Evolutionary conservation across 2,888 invertebrate genomes (phyloP).

Genomic region (Rhopalosiphum nymphaeae): DNA sequence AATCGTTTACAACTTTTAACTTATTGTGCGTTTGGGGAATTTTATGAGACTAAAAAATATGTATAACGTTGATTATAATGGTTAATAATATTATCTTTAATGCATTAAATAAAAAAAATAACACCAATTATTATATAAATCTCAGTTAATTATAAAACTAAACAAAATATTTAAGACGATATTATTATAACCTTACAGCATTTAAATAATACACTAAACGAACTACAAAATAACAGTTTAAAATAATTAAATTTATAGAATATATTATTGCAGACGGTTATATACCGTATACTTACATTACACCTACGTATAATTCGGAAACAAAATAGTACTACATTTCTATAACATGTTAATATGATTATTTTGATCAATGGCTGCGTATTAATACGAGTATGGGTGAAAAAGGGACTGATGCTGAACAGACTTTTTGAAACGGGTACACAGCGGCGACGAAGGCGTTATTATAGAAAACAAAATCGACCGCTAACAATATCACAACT

Average conservation of each 20-base stretch:
- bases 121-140: neutral
- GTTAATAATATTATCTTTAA: neutral
- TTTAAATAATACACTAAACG: neutral
- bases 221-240: neutral
- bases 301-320: neutral
- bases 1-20: no score
- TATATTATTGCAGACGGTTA: neutral
- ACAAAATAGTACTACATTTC: neutral
- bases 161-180: neutral
- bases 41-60: no score
- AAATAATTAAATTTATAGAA: neutral
- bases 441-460: neutral
- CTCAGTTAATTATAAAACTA: neutral
- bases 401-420: neutral
- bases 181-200: neutral
- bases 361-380: neutral
- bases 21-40: no score
- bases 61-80: neutral
- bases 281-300: no score
- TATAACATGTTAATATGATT: no score
- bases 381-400: neutral
- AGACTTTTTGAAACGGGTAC: neutral
- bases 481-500: neutral
- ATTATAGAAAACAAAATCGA: conserved; percentile 35
- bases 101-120: neutral